phyloP scores from a whole-genome alignment of 30 jellyfish, hydroid and myxozoan species.

The Cassiopea xamachana region DNA sequence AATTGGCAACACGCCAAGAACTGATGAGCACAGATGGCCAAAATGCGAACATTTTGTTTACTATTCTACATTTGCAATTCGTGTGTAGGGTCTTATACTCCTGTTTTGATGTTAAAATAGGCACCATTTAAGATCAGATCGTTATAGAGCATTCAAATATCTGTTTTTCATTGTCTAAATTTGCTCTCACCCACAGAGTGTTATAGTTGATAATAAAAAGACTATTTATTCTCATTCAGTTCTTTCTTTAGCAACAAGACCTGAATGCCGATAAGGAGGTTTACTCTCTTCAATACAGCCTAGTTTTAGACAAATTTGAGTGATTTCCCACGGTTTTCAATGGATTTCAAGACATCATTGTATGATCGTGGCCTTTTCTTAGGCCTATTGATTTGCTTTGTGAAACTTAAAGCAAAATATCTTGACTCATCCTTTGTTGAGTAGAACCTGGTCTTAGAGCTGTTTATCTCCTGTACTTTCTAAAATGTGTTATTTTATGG shows the following conservation, averaged over 20 bases:
- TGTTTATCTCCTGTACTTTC: conserved; percentile 1
- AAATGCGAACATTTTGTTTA: neutral
- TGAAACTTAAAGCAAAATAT: neutral
- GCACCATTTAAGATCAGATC: neutral
- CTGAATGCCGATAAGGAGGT: neutral
- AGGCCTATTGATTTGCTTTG: conserved; percentile 21
- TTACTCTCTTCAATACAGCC: neutral
- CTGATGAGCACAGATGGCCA: neutral
- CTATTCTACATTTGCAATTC: no score
- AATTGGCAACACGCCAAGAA: neutral
- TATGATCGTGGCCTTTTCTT: neutral
- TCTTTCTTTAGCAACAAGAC: neutral
- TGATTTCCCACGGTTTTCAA: conserved; percentile 56
- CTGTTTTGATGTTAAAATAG: no score
- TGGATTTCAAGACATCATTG: conserved; percentile 13
- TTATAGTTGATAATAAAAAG: neutral
- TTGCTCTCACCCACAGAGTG: neutral
- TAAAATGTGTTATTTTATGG: neutral
- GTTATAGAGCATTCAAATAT: neutral
- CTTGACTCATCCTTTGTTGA: neutral
- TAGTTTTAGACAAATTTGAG: neutral
- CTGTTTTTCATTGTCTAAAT: neutral
- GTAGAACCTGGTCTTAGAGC: conserved; percentile 2
- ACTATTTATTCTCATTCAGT: neutral
- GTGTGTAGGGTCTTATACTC: no score